Evolutionary conservation across 2,888 invertebrate genomes (phyloP), one percentile per base, ranked within the genome.

Genomic region (Luffia ferchaultella): DNA sequence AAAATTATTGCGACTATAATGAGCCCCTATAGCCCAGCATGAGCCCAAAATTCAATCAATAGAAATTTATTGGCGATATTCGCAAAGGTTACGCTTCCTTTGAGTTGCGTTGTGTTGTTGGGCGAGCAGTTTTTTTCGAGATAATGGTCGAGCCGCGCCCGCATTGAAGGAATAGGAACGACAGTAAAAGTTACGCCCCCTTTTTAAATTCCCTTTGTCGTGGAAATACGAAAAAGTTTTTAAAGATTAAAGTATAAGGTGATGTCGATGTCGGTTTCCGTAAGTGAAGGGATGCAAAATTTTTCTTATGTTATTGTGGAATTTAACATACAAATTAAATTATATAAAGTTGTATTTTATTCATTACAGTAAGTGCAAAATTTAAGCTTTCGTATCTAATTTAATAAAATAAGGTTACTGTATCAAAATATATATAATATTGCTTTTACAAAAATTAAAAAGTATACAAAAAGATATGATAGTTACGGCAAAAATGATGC

Each of bases 11-110:
- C 55, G 58, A 60, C 58, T 68, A 83, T 83, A 84, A 84, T 83
- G 76, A 77, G 74, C 83, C 84, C 84, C 71, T 77, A 83, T 84
- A 65, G 66, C 78, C 41, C 80, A 78, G 83, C 83, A 73, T 76
- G 82, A 72, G 77, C 77, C 80, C 80, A 63, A 76, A 78, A 76
- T 77, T 76, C 76, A 73, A 82, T 82, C 80, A 80, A 80, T 70
- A 73, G 68, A 67, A 79, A 79, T 83, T 80, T 83, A 82, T 83
- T 82, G 74, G 72, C 76, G 70, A 73, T 69, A 80, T 83, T 82
- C 70, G 82, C 80, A 69, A 74, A 76, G 78, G 77, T 65, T 68
- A 71, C 73, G 74, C 70, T 73, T 74, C 71, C 65, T 43, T 43
- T 7, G 5, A 43, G n/a, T n/a, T 43, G n/a, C 43, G 17, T 43